Evolutionary conservation across 2,797 vertebrate genomes (phyloP), one percentile per base, ranked within the genome.

Genomic region (Takifugu rubripes): DNA sequence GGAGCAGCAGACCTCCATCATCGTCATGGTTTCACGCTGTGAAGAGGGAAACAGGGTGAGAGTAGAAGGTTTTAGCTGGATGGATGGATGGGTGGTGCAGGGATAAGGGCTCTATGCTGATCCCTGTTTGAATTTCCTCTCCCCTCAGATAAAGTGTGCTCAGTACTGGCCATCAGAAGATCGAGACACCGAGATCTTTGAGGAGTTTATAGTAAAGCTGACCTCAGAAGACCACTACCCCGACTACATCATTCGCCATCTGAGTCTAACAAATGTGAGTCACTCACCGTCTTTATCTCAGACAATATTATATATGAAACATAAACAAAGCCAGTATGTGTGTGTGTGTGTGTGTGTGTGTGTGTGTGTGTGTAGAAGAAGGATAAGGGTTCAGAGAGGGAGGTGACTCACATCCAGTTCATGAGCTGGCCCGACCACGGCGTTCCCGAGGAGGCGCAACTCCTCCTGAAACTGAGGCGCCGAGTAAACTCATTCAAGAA

Each of bases 371-470:
- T 61, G 46, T 70, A 98, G 96, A 93, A 87, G 79, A 92, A 83
- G 62, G 95, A 98, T 27, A 96, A 93, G 55, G 79, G 78, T 57
- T 4, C 85, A 0, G 94, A 94, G 70, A 91, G 97, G 71, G 94
- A 94, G 43, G 91, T 99, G 66, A 97, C 95, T 8, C 97, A 99
- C 61, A 96, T 99, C 73, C 97, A 99, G 78, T 99, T 99, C 83
- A 95, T 90, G 61, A 96, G 96, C 53, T 99, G 97, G 97, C 97
- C 97, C 0, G 96, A 99, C 75, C 97, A 99, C 0, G 97, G 97
- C 0, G 94, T 99, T 0, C 97, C 96, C 0, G 92, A 91, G 1
- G 94, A 99, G 24, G 89, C 97, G 0, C 92, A 96, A 61, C 92
- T 97, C 46, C 94, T 99, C 26, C 94, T 99, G 51, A 98, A 94